These are phyloP conservation scores for Syrmaticus mikado DNA, from an alignment of 2,113 vertebrate genomes.

Conservation along the genomic window DNA sequence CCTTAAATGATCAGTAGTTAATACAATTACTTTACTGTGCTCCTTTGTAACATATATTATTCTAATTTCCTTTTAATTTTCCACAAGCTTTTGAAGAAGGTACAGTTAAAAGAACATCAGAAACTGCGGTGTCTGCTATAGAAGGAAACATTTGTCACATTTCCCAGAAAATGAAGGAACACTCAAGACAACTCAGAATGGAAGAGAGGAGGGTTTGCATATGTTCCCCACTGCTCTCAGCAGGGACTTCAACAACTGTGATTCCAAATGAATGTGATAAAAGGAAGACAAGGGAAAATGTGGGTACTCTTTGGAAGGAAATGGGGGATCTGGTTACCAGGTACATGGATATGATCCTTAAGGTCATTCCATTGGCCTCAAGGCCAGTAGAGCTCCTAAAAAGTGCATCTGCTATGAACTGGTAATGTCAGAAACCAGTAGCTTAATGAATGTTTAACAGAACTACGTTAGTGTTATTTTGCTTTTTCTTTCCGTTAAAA, in stretches of 20 bases:
- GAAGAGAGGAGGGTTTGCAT: neutral
- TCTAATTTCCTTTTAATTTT: neutral
- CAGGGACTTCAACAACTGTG: neutral
- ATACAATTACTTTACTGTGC: neutral
- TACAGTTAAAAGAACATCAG: neutral
- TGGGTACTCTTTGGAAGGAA: neutral
- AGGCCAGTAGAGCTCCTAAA: neutral
- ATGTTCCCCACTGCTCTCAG: neutral
- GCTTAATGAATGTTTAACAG: neutral
- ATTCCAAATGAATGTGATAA: neutral
- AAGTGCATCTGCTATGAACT: neutral
- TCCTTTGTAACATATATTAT: neutral
- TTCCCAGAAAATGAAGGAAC: slow-evolving; percentile 54
- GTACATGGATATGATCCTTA: neutral
- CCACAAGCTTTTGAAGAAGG: slow-evolving; percentile 46
- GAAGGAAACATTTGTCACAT: slow-evolving; percentile 62
- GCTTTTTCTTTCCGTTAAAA: neutral
- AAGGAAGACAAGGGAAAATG: neutral
- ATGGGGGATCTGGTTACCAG: neutral
- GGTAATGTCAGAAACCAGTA: neutral
- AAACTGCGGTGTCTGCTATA: slow-evolving; percentile 32
- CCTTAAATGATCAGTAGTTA: neutral
- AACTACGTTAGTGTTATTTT: neutral
- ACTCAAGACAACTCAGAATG: slow-evolving; percentile 13
- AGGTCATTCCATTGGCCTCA: neutral